A percentile compares a stretch with the other conserved stretches of the same genome.
These are phyloP conservation scores for Anoplius nigerrimus DNA, from an alignment of 2,888 invertebrate species.

Conservation along the genomic window DNA sequence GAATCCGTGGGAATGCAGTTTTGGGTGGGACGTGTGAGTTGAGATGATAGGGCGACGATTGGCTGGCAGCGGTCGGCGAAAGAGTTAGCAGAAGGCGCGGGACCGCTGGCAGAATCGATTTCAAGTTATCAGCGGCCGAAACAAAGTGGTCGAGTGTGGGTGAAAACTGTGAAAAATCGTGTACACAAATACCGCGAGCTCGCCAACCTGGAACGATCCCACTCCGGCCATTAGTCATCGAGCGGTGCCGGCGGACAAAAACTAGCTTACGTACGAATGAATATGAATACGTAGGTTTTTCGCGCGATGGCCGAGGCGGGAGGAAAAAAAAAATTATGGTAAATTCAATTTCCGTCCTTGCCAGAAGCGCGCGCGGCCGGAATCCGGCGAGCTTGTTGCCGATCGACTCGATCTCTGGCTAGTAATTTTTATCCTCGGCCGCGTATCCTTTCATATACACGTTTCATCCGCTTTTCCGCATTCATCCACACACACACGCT, in stretches of 20 bases:
- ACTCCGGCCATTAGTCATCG: constrained; percentile 66
- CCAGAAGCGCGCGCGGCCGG: too few species aligned
- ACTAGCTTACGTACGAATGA: constrained; percentile 61
- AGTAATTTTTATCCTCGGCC: neutral
- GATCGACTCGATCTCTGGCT: neutral
- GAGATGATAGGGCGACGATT: neutral
- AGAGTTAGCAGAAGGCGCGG: neutral
- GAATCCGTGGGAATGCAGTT: too few species aligned
- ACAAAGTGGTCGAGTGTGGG: constrained; percentile 39
- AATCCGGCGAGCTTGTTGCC: neutral
- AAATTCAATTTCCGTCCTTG: constrained; percentile 30
- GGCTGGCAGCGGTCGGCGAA: neutral
- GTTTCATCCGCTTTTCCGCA: too few species aligned
- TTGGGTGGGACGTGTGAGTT: too few species aligned
- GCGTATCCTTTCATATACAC: neutral
- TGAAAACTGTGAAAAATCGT: constrained; percentile 64
- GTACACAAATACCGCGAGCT: constrained; percentile 52
- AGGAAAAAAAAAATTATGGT: constrained; percentile 33
- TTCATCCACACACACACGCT: too few species aligned
- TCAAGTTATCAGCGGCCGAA: constrained; percentile 50
- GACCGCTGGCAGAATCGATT: constrained; percentile 51
- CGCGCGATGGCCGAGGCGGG: constrained; percentile 2
- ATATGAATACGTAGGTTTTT: constrained; percentile 43
- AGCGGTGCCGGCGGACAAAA: constrained; percentile 54
- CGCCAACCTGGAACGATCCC: constrained; percentile 56